phyloP scores from a whole-genome alignment of 1,140 invertebrate species.

The Drosophila novamexicana region DNA sequence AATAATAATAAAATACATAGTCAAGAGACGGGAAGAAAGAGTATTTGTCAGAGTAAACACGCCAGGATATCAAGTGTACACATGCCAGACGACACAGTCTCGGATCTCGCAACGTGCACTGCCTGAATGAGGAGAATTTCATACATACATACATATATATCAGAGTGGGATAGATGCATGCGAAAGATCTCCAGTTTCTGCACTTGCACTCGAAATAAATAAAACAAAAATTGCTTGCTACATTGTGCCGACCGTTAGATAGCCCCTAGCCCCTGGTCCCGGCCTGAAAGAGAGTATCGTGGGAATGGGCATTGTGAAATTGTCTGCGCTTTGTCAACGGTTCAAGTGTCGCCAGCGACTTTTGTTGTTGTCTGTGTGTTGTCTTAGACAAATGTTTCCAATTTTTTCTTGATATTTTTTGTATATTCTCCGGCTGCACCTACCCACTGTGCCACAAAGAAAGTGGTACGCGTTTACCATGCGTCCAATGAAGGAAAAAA shows the following conservation, averaged over 20 bases:
- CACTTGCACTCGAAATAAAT: conserved; percentile 66
- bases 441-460: conserved; percentile 67
- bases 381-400: conserved; percentile 75
- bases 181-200: conserved; percentile 78
- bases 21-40: conserved; percentile 57
- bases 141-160: conserved; percentile 4
- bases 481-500: conserved; percentile 34
- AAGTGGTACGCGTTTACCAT: conserved; percentile 71
- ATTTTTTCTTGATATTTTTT: conserved; percentile 56
- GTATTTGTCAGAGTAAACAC: conserved; percentile 82
- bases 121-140: conserved; percentile 57
- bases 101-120: conserved; percentile 13
- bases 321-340: conserved; percentile 62
- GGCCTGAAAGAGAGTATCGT: conserved; percentile 72
- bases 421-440: conserved; percentile 9
- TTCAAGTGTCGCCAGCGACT: conserved; percentile 74
- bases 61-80: conserved; percentile 83
- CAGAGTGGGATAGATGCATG: conserved; percentile 35
- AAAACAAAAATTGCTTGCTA: conserved; percentile 28
- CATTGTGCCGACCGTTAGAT: conserved; percentile 50
- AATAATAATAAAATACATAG: conserved; percentile 70
- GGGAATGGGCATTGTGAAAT: conserved; percentile 79
- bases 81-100: conserved; percentile 43
- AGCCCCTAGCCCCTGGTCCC: conserved; percentile 22
- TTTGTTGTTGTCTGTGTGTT: conserved; percentile 51